Percentiles rank a stretch among this genome's conserved stretches.
Evolutionary conservation across 2,797 vertebrate species (phyloP).

Genomic region (Antrozous pallidus): DNA sequence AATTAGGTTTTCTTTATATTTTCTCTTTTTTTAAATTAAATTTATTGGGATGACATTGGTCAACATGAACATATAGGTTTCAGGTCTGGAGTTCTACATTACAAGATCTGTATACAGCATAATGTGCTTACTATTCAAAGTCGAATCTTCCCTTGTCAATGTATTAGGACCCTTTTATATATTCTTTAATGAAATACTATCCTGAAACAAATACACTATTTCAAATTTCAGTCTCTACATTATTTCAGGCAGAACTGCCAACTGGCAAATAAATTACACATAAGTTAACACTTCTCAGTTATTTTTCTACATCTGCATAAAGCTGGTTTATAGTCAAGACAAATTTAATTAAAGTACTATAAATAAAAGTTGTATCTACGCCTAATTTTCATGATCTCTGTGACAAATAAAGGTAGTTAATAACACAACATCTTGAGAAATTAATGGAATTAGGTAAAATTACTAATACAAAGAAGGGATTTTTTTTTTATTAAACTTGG

Average conservation of each 20-base stretch:
- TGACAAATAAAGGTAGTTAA: neutral
- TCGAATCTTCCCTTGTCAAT: no score
- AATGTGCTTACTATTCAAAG: no score
- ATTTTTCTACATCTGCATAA: neutral
- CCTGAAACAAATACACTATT: neutral
- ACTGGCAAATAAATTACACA: neutral
- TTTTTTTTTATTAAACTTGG: neutral
- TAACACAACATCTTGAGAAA: neutral
- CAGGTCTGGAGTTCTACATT: no score
- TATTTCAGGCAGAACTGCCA: constrained; percentile 4
- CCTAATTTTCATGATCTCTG: neutral
- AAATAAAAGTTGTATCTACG: neutral
- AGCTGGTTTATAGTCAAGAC: neutral
- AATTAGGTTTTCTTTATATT: neutral
- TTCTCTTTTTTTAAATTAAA: no score
- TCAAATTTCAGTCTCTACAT: neutral
- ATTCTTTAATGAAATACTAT: neutral
- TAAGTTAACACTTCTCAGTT: neutral
- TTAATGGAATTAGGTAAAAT: neutral
- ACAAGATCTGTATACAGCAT: no score
- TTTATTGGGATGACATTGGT: no score
- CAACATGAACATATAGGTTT: no score
- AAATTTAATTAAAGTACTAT: neutral
- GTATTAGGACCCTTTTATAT: neutral
- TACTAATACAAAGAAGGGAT: neutral